Base-by-base conservation (phyloP, 2,797 vertebrate species). In the Oreortyx pictus region DNA sequence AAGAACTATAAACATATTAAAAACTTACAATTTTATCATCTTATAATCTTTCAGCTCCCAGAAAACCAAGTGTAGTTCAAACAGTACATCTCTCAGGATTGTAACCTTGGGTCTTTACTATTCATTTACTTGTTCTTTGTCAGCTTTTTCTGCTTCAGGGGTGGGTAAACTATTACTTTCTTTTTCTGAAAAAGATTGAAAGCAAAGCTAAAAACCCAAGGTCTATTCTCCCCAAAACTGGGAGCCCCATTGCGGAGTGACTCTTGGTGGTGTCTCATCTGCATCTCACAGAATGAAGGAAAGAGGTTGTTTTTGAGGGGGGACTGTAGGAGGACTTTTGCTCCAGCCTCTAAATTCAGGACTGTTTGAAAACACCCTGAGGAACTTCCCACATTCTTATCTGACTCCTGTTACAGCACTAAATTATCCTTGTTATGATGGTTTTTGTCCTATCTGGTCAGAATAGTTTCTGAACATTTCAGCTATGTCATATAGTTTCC, bases 61-160 rank as follows among this genome's bases (percentile, higher is more conserved):
- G 49, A 44, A 68, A 81, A 65, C 23, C 25, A 52, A 82, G 24
- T 56, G n/a, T 31, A 62, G 67, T 84, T 90, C 76, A 85, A 86
- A 84, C 14, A 84, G 56, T 56, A 16, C 72, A 71, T 82, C 39
- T 82, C 81, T 57, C 64, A 41, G 60, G 86, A 94, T 7, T 44
- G 22, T 35, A 76, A 61, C 70, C 74, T 56, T 25, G 12, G 59
- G 86, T 86, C 43, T 89, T 76, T 81, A 49, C 47, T 84, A 33
- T 41, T 93, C 14, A 64, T 86, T 88, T 90, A 87, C 93, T 94
- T 93, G 84, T 93, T 79, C 54, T 85, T 88, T 82, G 49, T 75
- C 52, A 33, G 44, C 18, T 81, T 74, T 76, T 88, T 78, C 54
- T 62, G 61, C 79, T 91, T 75, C 80, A 72, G 56, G 54, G 22